Base-by-base conservation (phyloP, 2,113 vertebrate genomes). In the Otolemur garnettii region DNA sequence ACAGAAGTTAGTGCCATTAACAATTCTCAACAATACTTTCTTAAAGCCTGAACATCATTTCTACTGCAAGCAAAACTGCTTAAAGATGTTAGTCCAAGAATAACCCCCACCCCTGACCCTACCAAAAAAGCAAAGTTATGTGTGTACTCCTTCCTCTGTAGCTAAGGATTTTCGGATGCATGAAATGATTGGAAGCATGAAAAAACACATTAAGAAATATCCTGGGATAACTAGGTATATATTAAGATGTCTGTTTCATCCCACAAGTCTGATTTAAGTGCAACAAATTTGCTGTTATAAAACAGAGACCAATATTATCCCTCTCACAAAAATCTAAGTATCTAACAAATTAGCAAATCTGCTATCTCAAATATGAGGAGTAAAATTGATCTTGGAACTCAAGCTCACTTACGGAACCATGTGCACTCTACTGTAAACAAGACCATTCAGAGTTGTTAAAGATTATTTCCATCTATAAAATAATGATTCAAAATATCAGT, bases 11-110 rank as follows among this genome's bases (percentile, higher is more conserved):
- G 97, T 92, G 93, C 95, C 94, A 96, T 97, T 96, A 98, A 97
- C 86, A 88, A 97, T 97, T 97, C 89, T 96, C 88, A 97, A 97
- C 42, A 96, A 96, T 97, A 98, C 93, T 98, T 92, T 98, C 95
- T 98, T 98, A 94, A 98, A 98, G 98, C 98, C 98, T 98, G 98
- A 97, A 96, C 86, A 96, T 88, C 90, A 96, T 94, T 97, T 97
- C 93, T 98, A 98, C 98, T 98, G 97, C 98, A 98, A 98, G 97
- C 95, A 28, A 98, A 98, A 96, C 62, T 97, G 97, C 93, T 96
- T 97, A 91, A 97, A 96, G 98, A 97, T 97, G 95, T 97, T 98
- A 97, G 84, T 95, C 95, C 95, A 92, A 98, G 97, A 97, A 97
- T 95, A 97, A 71, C 26, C 30, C 15, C 78, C 10, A 91, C 83